A percentile compares a stretch with the other conserved stretches of the same genome.
Conservation (phyloP, 2,797 vertebrate genomes). For the Gymnoscopelus braueri region DNA sequence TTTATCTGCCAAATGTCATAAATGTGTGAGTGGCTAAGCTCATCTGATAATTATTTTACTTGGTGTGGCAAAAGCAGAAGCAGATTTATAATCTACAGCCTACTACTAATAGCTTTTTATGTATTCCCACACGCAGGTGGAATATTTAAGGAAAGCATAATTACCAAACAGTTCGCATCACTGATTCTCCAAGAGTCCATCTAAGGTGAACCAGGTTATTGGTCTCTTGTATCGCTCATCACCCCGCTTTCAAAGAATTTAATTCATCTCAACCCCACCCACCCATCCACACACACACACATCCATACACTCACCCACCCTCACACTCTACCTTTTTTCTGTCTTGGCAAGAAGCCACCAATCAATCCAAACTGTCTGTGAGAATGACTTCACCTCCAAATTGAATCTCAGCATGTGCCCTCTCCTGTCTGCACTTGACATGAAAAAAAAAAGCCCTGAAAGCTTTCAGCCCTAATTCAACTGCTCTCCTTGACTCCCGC, state of each 20-base stretch:
- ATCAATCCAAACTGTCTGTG: constrained; percentile 56
- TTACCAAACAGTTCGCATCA: constrained; percentile 27
- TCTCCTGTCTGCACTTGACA: constrained; percentile 42
- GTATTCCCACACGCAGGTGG: background rate
- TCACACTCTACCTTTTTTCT: constrained; percentile 16
- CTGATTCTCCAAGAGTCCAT: constrained; percentile 46
- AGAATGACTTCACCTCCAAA: constrained; percentile 42
- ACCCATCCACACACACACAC: constrained; percentile 11
- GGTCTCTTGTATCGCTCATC: constrained; percentile 25
- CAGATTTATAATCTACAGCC: constrained; percentile 15
- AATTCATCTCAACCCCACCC: constrained; percentile 18
- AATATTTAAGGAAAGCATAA: background rate
- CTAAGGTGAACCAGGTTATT: constrained; percentile 35
- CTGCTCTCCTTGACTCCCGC: constrained; percentile 31
- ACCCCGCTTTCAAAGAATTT: constrained; percentile 32
- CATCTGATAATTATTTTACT: constrained; percentile 16
- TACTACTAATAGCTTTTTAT: background rate
- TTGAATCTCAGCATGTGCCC: constrained; percentile 41
- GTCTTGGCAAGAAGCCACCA: constrained; percentile 35
- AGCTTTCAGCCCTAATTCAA: constrained; percentile 42
- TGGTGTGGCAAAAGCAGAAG: background rate
- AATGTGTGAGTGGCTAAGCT: background rate
- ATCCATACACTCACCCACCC: background rate
- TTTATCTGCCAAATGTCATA: constrained; percentile 23
- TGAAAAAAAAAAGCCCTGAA: constrained; percentile 30